phyloP scores from a whole-genome alignment of 37 sponge, comb jelly and placozoan species.

The Chondrosia reniformis region DNA sequence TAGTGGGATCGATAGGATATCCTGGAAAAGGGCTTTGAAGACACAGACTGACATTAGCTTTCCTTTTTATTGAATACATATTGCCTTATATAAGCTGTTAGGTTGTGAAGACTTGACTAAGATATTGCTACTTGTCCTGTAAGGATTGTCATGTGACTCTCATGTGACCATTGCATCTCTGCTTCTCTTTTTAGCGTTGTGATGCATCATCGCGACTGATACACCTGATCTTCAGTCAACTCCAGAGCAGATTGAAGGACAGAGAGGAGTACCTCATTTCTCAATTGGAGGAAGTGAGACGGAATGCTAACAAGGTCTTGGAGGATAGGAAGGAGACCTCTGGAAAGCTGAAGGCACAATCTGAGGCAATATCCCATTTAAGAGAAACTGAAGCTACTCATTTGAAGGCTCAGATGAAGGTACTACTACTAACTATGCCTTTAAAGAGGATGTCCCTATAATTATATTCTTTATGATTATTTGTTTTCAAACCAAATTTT shows the following conservation, averaged over 20 bases:
- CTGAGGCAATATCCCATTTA: not conserved
- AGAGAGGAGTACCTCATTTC: constrained; percentile 34
- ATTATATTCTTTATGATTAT: too few relatives aligned
- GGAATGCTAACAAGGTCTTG: constrained; percentile 25
- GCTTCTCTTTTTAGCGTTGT: constrained; percentile 32
- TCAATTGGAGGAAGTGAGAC: constrained; percentile 28
- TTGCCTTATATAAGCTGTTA: too few relatives aligned
- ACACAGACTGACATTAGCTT: too few relatives aligned
- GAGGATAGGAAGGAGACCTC: constrained; percentile 4
- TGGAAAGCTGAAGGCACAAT: not conserved
- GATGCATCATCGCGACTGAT: constrained; percentile 23
- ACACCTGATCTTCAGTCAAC: constrained; percentile 27
- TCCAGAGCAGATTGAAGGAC: constrained; percentile 26
- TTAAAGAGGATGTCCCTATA: too few relatives aligned
- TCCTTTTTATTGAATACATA: too few relatives aligned
- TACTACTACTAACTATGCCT: not conserved
- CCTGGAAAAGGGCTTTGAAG: too few relatives aligned
- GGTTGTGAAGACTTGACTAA: too few relatives aligned
- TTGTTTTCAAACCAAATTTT: too few relatives aligned
- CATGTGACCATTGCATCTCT: too few relatives aligned
- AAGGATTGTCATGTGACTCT: too few relatives aligned
- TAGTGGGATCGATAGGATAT: too few relatives aligned
- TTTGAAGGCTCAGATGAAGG: constrained; percentile 14
- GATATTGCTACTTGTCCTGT: too few relatives aligned
- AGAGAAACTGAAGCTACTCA: not conserved